Evolutionary conservation across 2,113 vertebrate genomes (phyloP).

Genomic region (Ceyx melanurus): DNA sequence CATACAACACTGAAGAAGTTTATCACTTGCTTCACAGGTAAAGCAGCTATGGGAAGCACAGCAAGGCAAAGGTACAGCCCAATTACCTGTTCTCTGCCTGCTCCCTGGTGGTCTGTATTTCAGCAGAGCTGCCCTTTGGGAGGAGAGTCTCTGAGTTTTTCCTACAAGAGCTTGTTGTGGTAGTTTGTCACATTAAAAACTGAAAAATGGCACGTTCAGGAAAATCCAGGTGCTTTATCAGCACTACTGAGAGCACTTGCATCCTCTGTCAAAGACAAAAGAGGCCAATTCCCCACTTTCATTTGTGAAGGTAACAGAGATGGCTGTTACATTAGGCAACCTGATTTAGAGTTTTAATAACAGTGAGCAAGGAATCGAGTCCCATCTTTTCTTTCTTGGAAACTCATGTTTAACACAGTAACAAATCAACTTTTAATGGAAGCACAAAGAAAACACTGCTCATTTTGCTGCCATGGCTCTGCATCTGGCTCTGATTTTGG

Average conservation of each 20-base stretch:
- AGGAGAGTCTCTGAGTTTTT: neutral
- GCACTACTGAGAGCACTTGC: neutral
- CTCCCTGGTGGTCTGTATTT: neutral
- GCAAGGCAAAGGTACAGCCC: neutral
- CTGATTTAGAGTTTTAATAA: conserved; percentile 46
- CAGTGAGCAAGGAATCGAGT: rapidly evolving
- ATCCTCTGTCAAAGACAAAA: neutral
- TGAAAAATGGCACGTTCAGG: neutral
- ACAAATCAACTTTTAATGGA: conserved; percentile 14
- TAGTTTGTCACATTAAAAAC: neutral
- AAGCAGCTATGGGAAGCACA: neutral
- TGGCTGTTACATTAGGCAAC: neutral
- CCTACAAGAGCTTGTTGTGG: neutral
- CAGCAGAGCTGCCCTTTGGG: neutral
- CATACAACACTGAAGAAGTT: neutral
- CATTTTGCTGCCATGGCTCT: neutral
- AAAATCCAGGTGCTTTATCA: neutral
- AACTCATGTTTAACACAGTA: neutral
- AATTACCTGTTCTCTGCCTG: neutral
- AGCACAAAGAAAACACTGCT: neutral
- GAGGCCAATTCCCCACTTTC: neutral
- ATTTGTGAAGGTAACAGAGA: neutral
- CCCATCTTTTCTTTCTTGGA: neutral
- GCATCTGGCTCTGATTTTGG: neutral
- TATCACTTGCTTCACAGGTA: neutral